Conservation (phyloP, 1,140 invertebrate species). For the Drosophila tristis region DNA sequence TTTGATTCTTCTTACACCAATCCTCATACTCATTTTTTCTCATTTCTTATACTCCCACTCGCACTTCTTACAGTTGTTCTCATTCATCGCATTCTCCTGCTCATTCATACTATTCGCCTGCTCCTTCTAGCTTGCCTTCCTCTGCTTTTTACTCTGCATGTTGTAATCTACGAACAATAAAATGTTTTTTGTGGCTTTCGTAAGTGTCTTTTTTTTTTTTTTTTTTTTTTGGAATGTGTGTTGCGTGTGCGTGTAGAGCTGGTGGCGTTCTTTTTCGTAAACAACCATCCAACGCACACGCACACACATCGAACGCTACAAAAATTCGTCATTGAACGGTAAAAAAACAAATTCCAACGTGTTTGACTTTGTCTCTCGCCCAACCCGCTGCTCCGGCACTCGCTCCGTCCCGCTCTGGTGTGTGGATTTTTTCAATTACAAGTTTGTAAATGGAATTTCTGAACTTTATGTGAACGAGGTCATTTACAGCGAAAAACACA, state of each 20-base stretch:
- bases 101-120: too few species aligned
- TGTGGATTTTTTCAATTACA: constrained; percentile 78
- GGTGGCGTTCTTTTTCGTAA: constrained; percentile 70
- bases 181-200: constrained; percentile 68
- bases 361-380: constrained; percentile 65
- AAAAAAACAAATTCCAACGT: constrained; percentile 74
- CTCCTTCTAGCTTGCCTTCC: constrained; percentile 17
- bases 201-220: constrained; percentile 67
- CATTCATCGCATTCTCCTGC: too few species aligned
- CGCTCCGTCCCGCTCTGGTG: constrained; percentile 21
- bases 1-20: too few species aligned
- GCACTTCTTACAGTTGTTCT: neutral
- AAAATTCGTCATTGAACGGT: constrained; percentile 81
- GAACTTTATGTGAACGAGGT: constrained; percentile 81
- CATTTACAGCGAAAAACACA: constrained; percentile 69
- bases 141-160: constrained; percentile 34
- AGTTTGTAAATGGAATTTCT: constrained; percentile 80
- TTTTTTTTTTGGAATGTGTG: constrained; percentile 26
- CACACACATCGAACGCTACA: constrained; percentile 13
- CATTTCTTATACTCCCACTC: constrained; percentile 14
- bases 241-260: constrained; percentile 55
- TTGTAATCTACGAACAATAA: constrained; percentile 66
- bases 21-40: too few species aligned
- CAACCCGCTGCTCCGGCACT: neutral
- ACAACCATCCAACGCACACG: constrained; percentile 40